Conservation (phyloP, 2,888 invertebrate genomes). For the Odontocolon sp. region DNA sequence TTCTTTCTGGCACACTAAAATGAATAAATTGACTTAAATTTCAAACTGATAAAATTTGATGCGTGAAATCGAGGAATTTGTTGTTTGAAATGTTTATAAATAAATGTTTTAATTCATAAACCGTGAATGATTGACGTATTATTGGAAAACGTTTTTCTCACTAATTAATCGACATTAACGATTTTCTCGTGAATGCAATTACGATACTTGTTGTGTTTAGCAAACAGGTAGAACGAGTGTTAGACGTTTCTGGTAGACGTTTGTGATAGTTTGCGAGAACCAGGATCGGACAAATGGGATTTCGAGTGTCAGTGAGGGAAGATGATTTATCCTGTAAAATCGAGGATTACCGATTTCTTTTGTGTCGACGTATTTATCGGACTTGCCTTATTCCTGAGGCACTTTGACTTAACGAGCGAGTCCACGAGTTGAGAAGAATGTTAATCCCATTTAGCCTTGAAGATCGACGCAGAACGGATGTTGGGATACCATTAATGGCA, state of each 20-base stretch:
- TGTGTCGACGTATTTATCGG: not conserved
- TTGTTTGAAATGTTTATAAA: not conserved
- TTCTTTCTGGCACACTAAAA: not conserved
- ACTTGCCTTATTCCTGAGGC: constrained; percentile 6
- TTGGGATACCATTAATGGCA: not conserved
- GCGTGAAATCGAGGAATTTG: no score
- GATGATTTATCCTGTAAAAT: constrained; percentile 22
- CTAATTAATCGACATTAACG: not conserved
- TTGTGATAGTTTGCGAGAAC: constrained; percentile 14
- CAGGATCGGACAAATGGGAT: not conserved
- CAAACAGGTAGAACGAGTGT: not conserved
- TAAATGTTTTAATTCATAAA: not conserved
- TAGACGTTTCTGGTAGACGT: not conserved
- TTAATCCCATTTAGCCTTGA: constrained; percentile 64
- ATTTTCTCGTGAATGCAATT: not conserved
- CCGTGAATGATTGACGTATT: not conserved
- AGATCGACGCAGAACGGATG: constrained; percentile 54
- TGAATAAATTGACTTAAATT: not conserved
- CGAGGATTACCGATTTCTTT: constrained; percentile 11
- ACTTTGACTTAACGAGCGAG: constrained; percentile 3
- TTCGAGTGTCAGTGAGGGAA: not conserved
- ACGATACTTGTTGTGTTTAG: not conserved
- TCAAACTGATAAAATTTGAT: not conserved
- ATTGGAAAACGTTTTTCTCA: not conserved
- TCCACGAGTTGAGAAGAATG: constrained; percentile 54